phyloP scores from a whole-genome alignment of 2,113 vertebrate genomes.

The Gasterosteus nipponicus region DNA sequence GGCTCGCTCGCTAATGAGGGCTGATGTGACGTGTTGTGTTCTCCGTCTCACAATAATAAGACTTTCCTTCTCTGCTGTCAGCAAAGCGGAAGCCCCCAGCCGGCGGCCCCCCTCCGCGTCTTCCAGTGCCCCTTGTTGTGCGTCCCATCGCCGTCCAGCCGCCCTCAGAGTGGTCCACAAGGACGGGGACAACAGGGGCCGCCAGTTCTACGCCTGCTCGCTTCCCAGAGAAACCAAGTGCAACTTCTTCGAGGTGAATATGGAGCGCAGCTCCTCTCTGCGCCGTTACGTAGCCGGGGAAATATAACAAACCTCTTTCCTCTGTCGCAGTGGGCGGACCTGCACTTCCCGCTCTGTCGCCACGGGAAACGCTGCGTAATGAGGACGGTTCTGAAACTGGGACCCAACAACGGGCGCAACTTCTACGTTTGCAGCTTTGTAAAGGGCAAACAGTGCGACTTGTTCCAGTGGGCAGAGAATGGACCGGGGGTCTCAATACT shows the following conservation, averaged over 20 bases:
- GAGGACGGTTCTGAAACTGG: slow-evolving; percentile 92
- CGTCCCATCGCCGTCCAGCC: slow-evolving; percentile 80
- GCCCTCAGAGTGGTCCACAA: slow-evolving; percentile 87
- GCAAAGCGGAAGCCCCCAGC: slow-evolving; percentile 30
- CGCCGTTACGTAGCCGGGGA: background rate
- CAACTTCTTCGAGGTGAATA: slow-evolving; percentile 89
- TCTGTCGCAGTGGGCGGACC: slow-evolving; percentile 90
- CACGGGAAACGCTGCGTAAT: slow-evolving; percentile 88
- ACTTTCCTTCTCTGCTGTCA: slow-evolving; percentile 49
- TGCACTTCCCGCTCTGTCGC: slow-evolving; percentile 88
- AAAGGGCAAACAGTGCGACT: slow-evolving; percentile 88
- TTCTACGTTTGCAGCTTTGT: slow-evolving; percentile 89
- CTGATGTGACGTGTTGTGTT: slow-evolving; percentile 49
- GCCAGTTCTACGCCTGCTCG: slow-evolving; percentile 89
- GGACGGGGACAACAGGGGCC: slow-evolving; percentile 90
- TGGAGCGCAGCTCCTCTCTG: background rate
- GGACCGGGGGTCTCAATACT: slow-evolving; percentile 70
- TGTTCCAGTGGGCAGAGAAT: slow-evolving; percentile 90
- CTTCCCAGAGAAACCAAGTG: slow-evolving; percentile 85
- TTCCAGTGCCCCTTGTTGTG: slow-evolving; percentile 80
- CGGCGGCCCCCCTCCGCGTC: slow-evolving; percentile 30
- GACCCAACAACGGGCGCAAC: slow-evolving; percentile 91
- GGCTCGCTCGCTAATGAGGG: slow-evolving; percentile 49
- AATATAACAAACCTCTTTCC: slow-evolving; percentile 10
- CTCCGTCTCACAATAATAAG: slow-evolving; percentile 56